These are phyloP conservation scores for Eulemur coronatus DNA, from an alignment of 2,797 vertebrate genomes.

Conservation along the genomic window DNA sequence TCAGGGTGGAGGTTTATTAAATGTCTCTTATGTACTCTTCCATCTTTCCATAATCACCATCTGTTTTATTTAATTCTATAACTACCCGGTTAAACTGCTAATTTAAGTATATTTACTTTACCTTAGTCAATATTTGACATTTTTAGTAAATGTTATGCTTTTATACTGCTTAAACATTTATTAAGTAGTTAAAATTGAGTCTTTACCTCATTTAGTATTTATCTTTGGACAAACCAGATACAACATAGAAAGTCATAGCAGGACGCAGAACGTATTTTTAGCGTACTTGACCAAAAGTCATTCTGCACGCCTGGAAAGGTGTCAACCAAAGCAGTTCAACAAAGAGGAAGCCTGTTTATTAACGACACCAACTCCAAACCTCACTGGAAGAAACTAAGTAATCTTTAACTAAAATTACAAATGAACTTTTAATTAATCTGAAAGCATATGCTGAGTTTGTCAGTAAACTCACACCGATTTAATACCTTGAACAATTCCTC, in stretches of 20 bases:
- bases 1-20: not conserved
- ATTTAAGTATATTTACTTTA: constrained; percentile 68
- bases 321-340: not conserved
- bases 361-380: not conserved
- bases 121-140: constrained; percentile 72
- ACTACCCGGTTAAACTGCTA: constrained; percentile 12
- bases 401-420: not conserved
- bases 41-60: not conserved
- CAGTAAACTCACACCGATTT: not conserved
- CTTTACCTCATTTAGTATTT: constrained; percentile 55
- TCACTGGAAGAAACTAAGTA: not conserved
- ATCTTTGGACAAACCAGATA: constrained; percentile 20
- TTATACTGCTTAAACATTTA: constrained; percentile 63
- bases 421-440: not conserved
- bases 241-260: not conserved
- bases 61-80: constrained; percentile 39
- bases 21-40: not conserved
- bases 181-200: constrained; percentile 60
- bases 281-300: not conserved
- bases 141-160: constrained; percentile 58
- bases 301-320: not conserved
- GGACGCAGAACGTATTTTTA: not conserved
- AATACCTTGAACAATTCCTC: not conserved
- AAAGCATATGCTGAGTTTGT: not conserved
- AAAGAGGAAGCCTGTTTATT: not conserved